These are phyloP conservation scores for Meiosimyza platycephala DNA, from an alignment of 2,888 invertebrate species.

Conservation along the genomic window DNA sequence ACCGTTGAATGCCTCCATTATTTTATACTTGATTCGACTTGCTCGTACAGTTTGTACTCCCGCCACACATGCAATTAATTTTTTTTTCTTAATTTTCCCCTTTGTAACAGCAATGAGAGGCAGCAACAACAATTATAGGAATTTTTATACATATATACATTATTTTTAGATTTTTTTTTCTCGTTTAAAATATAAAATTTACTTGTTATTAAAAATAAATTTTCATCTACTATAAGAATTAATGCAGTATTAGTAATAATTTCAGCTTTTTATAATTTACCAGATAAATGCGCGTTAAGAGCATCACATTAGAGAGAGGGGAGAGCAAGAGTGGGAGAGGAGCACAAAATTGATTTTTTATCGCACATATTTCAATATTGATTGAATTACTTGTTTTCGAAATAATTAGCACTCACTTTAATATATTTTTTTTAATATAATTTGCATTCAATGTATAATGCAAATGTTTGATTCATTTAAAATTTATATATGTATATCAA, in stretches of 20 bases:
- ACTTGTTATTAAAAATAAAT: slow-evolving; percentile 10
- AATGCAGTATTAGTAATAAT: background rate
- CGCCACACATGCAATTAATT: slow-evolving; percentile 35
- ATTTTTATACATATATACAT: slow-evolving; percentile 16
- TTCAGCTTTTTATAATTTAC: background rate
- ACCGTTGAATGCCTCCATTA: background rate
- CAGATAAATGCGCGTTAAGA: background rate
- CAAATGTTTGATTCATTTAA: background rate
- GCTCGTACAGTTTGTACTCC: slow-evolving; percentile 43
- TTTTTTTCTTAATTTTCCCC: slow-evolving; percentile 13
- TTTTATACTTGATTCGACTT: background rate
- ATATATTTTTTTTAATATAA: background rate
- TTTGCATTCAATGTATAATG: too few species aligned
- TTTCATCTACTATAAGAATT: background rate
- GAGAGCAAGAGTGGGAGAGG: slow-evolving; percentile 41
- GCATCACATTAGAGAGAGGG: slow-evolving; percentile 11
- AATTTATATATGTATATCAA: background rate
- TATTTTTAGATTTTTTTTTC: slow-evolving; percentile 34
- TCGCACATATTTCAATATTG: slow-evolving; percentile 13
- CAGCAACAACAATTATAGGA: slow-evolving; percentile 12
- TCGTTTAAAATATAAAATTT: slow-evolving; percentile 21
- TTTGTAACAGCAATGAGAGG: slow-evolving; percentile 12
- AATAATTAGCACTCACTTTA: slow-evolving; percentile 20
- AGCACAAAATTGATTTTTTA: slow-evolving; percentile 25
- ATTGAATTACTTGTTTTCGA: slow-evolving; percentile 1